A percentile compares a stretch with the other conserved stretches of the same genome.
Conservation (phyloP, 2,888 invertebrate species). For the Strigamia transsilvanica region DNA sequence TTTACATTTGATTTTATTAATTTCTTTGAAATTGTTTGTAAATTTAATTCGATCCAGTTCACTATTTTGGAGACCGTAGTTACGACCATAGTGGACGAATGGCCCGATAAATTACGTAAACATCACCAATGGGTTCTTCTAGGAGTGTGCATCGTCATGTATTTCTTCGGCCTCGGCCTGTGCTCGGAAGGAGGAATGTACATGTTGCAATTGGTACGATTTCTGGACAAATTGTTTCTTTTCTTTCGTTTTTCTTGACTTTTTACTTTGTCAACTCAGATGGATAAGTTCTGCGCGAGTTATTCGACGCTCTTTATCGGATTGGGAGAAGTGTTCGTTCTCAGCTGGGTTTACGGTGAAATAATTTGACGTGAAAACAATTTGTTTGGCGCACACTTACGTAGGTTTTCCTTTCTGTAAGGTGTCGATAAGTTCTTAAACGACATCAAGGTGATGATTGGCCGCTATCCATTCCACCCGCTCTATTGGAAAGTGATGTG, state of each 20-base stretch:
- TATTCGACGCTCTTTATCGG: conserved; percentile 79
- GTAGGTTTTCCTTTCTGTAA: too few relatives aligned
- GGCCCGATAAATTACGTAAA: conserved; percentile 64
- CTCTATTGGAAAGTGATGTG: conserved; percentile 78
- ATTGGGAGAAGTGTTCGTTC: conserved; percentile 72
- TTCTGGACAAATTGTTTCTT: neutral
- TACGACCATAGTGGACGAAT: conserved; percentile 67
- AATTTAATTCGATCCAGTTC: conserved; percentile 64
- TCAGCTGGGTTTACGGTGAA: conserved; percentile 75
- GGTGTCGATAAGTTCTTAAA: conserved; percentile 65
- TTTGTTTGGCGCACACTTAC: too few relatives aligned
- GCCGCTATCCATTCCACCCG: conserved; percentile 69
- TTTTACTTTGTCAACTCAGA: conserved; percentile 57
- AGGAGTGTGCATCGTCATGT: conserved; percentile 72
- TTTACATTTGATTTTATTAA: too few relatives aligned
- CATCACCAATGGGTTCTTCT: conserved; percentile 68
- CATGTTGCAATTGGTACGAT: too few relatives aligned
- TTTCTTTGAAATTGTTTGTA: too few relatives aligned
- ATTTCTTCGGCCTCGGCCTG: conserved; percentile 77
- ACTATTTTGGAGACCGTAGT: conserved; percentile 68
- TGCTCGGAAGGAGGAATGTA: conserved; percentile 68
- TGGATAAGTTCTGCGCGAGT: conserved; percentile 80
- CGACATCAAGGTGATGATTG: conserved; percentile 70
- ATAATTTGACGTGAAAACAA: too few relatives aligned
- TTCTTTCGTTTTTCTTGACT: too few relatives aligned